Conservation (phyloP, 2,888 invertebrate species). For the Linnaemya tessellans region DNA sequence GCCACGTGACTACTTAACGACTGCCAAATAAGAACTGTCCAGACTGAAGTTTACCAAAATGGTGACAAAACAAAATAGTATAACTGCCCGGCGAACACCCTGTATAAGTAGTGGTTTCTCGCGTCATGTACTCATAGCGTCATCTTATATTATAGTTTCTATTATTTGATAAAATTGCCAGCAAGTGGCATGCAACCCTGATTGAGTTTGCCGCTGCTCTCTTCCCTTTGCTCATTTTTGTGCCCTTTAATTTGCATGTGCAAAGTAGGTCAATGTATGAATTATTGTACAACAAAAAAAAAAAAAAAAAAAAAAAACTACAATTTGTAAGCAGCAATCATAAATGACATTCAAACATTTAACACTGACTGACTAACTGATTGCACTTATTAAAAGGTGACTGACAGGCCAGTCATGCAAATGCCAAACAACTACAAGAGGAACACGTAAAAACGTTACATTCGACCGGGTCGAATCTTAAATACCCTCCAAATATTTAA, state of each 20-base stretch:
- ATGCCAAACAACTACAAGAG: neutral
- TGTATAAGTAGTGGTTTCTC: too few relatives aligned
- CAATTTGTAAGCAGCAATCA: slow-evolving; percentile 6
- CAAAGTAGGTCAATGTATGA: slow-evolving; percentile 69
- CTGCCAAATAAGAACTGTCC: too few relatives aligned
- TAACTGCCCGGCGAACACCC: too few relatives aligned
- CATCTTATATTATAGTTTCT: too few relatives aligned
- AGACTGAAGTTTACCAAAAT: too few relatives aligned
- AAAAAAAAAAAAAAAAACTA: neutral
- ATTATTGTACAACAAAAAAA: neutral
- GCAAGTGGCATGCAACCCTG: slow-evolving; percentile 58
- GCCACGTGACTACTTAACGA: too few relatives aligned
- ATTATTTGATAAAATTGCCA: neutral
- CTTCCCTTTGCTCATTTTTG: neutral
- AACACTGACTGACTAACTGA: slow-evolving; percentile 44
- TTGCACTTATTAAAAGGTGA: slow-evolving; percentile 61
- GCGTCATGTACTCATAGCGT: too few relatives aligned
- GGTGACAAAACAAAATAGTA: too few relatives aligned
- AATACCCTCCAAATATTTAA: too few relatives aligned
- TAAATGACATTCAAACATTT: slow-evolving; percentile 45
- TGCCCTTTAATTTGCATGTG: neutral
- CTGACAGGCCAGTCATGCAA: slow-evolving; percentile 13
- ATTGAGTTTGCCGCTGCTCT: slow-evolving; percentile 1
- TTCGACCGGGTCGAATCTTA: too few relatives aligned
- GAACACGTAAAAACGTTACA: neutral